phyloP scores from a whole-genome alignment of 2,888 invertebrate genomes.

The Fragum whitleyi region DNA sequence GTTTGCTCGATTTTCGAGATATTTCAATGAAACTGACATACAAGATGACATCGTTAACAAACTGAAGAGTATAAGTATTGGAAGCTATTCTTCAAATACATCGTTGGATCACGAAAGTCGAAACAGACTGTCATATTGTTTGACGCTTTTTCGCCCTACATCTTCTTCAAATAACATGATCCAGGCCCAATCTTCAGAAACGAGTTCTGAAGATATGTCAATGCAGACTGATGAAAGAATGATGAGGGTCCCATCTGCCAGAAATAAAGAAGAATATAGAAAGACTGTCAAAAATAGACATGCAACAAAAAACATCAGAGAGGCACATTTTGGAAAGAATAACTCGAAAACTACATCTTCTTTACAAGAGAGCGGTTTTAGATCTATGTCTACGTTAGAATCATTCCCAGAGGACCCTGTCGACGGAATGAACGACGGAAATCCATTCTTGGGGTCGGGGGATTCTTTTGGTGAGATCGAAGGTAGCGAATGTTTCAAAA shows the following conservation, averaged over 20 bases:
- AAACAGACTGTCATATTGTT: neutral
- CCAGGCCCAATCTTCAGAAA: neutral
- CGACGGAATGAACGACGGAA: no score
- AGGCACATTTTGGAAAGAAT: neutral
- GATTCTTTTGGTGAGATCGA: neutral
- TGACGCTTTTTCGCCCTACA: neutral
- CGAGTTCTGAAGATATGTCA: neutral
- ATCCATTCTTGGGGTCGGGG: no score
- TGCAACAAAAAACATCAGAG: neutral
- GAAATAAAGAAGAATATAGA: neutral
- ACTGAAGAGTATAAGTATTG: neutral
- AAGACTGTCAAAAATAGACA: neutral
- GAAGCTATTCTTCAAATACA: neutral
- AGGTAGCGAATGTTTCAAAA: neutral
- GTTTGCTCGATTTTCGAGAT: neutral
- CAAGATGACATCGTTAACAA: neutral
- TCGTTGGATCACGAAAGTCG: neutral
- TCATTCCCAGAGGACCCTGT: neutral
- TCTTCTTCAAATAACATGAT: neutral
- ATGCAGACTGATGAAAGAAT: neutral
- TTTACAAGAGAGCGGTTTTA: neutral
- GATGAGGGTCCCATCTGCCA: neutral
- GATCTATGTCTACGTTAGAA: neutral
- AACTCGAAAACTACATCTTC: neutral
- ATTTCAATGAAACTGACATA: constrained; percentile 3